Base-by-base conservation (phyloP, 2,888 invertebrate species). In the Neelides folsomi region DNA sequence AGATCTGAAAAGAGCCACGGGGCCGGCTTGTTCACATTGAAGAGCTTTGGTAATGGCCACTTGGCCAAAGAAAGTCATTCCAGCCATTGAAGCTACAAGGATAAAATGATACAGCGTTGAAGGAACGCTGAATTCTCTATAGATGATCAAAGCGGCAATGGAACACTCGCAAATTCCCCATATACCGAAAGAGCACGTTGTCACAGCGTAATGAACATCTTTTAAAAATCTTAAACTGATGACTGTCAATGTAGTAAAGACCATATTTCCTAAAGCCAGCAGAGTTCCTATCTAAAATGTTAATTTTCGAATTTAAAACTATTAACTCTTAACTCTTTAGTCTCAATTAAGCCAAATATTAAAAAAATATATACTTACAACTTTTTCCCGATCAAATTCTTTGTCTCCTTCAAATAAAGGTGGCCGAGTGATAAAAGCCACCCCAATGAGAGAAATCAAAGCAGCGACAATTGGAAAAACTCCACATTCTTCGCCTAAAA, bases 11-110 rank as follows among this genome's bases (percentile, higher is more conserved):
- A 62, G 46, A 1, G 56, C 55, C 5, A 62, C 59, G 9, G 53
- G 49, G 3, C 58, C 58, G 1, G 62, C 50, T 27, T 58, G 46
- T 34, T 62, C 62, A 34, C 50, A 54, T 38, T 62, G 53, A 12
- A 60, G 42, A 3, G 62, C 62, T 1, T 56, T 43, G 1, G 58
- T 59, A 5, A 60, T 48, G 12, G 51, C 16, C 16, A 49, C 47
- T 35, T 59, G 59, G 0, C 47, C 46, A 7, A 57, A 19, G 46
- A 56, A 57, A 1, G 49, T 43, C 39, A 49, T 34, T 10, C 48
- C 44, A 18, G 53, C 60, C 12, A 58, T 27, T 5, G 39, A 13
- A 2, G 20, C 42, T 4, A 44, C 49, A 6, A 60, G 36, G 5
- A 52, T 8, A 52, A 51, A 52, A 9, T 56, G 49, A 9, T 38